Evolutionary conservation across 2,888 invertebrate species (phyloP).

Genomic region (Aphelenchoides bicaudatus): DNA sequence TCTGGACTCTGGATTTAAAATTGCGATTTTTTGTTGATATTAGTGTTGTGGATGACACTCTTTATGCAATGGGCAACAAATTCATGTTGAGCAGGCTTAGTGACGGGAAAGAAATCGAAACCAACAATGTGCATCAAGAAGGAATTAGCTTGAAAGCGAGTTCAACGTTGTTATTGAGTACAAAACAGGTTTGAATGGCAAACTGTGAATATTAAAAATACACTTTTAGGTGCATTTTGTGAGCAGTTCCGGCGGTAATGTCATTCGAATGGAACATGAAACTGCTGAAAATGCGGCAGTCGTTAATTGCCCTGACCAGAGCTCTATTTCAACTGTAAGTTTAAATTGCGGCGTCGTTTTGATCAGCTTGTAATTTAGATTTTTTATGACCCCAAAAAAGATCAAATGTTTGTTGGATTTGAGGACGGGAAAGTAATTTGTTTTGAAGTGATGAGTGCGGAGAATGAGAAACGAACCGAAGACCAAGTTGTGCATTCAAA

Average conservation of each 20-base stretch:
- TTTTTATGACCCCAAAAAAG: slow-evolving; percentile 15
- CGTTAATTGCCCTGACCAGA: slow-evolving; percentile 18
- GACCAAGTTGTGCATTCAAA: slow-evolving; percentile 19
- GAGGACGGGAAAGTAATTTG: slow-evolving; percentile 27
- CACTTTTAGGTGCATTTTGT: slow-evolving; percentile 17
- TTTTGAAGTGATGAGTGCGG: slow-evolving; percentile 20
- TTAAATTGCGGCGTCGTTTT: not conserved
- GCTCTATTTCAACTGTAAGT: slow-evolving; percentile 21
- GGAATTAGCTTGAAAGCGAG: slow-evolving; percentile 31
- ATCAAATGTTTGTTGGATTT: slow-evolving; percentile 25
- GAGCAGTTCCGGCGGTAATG: slow-evolving; percentile 24
- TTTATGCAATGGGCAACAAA: slow-evolving; percentile 31
- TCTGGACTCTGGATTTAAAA: slow-evolving; percentile 38
- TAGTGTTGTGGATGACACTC: slow-evolving; percentile 18
- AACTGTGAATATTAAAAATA: slow-evolving; percentile 15
- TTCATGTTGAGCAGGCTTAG: slow-evolving; percentile 29
- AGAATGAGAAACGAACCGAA: slow-evolving; percentile 11
- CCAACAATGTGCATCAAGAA: slow-evolving; percentile 34
- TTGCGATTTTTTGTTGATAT: slow-evolving; percentile 38
- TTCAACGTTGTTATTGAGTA: slow-evolving; percentile 32
- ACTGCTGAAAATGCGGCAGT: slow-evolving; percentile 25
- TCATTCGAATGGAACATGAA: slow-evolving; percentile 24
- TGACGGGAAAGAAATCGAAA: slow-evolving; percentile 30
- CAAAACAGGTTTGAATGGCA: slow-evolving; percentile 19
- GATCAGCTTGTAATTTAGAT: slow-evolving; percentile 10